Evolutionary conservation across 2,888 invertebrate species (phyloP), one percentile per base, ranked within the genome.

Genomic region (Erynnis tages): DNA sequence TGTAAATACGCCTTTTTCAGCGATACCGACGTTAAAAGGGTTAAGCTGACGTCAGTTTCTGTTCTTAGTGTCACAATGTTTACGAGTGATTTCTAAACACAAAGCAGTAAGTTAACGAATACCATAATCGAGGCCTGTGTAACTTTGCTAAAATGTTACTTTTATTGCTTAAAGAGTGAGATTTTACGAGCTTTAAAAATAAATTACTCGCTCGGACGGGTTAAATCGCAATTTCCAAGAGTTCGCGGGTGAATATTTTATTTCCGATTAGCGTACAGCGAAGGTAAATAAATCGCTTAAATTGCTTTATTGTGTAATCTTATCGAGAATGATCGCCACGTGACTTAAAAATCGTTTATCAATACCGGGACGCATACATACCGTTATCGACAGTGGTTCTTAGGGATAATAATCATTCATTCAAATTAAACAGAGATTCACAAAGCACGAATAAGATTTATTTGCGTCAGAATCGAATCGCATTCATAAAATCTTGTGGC

Each of bases 141-240:
- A 78, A 78, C 72, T 73, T 67, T 63, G 76, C 75, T 84, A 80
- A 86, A 85, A 87, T 86, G 84, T 86, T 86, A 80, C 80, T 76
- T 88, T 89, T 86, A 87, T 78, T 74, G 75, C 82, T 79, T 67
- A 66, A 83, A 82, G 76, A 87, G 84, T 87, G 88, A 83, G 83
- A 82, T 79, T 88, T 88, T 87, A 89, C 70, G 88, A 81, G 76
- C 82, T 72, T 84, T 84, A 73, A 85, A 86, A 85, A 85, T 87
- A 86, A 87, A 86, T 87, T 80, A 80, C 80, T 75, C 62, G 73
- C 66, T 71, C 73, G 70, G 71, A 74, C 68, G 62, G 59, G 70
- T 72, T 77, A 78, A 79, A 79, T 79, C 76, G 71, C 71, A 75
- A 73, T 73, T 77, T 72, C 67, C 66, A 70, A 78, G 71, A 73